Conservation (phyloP, 2,888 invertebrate genomes). For the Pterostichus niger region DNA sequence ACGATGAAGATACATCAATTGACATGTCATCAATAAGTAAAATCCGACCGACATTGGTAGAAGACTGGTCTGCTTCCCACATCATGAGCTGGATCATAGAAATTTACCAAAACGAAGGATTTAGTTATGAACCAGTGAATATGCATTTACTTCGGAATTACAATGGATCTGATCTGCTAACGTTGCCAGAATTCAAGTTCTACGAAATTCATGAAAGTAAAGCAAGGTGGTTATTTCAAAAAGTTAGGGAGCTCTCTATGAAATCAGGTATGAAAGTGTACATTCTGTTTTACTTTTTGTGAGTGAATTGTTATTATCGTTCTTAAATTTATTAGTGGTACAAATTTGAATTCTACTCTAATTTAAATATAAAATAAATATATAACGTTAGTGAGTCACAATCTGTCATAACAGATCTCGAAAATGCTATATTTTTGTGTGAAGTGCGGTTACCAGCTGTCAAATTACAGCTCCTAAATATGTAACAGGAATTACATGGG, state of each 20-base stretch:
- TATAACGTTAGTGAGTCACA: too few relatives aligned
- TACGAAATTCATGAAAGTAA: constrained; percentile 41
- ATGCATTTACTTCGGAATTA: constrained; percentile 34
- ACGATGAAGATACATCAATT: constrained; percentile 17
- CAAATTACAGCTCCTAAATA: too few relatives aligned
- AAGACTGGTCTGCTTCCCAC: constrained; percentile 41
- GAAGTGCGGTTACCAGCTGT: too few relatives aligned
- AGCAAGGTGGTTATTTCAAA: constrained; percentile 36
- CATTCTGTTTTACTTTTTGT: too few relatives aligned
- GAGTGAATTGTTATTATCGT: too few relatives aligned
- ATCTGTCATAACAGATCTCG: too few relatives aligned
- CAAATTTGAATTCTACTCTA: too few relatives aligned
- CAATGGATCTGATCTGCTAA: constrained; percentile 30
- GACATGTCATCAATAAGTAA: neutral
- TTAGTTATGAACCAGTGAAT: constrained; percentile 50
- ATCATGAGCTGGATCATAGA: constrained; percentile 52
- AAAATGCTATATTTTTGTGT: too few relatives aligned
- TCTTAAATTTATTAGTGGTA: too few relatives aligned
- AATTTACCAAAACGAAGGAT: constrained; percentile 41
- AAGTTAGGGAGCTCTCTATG: constrained; percentile 39
- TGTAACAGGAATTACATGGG: too few relatives aligned
- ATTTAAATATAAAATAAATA: too few relatives aligned
- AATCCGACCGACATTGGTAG: constrained; percentile 6
- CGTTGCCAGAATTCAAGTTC: constrained; percentile 18
- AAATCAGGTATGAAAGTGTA: neutral